phyloP scores from a whole-genome alignment of 2,797 vertebrate species.

The Poeciliopsis infans region DNA sequence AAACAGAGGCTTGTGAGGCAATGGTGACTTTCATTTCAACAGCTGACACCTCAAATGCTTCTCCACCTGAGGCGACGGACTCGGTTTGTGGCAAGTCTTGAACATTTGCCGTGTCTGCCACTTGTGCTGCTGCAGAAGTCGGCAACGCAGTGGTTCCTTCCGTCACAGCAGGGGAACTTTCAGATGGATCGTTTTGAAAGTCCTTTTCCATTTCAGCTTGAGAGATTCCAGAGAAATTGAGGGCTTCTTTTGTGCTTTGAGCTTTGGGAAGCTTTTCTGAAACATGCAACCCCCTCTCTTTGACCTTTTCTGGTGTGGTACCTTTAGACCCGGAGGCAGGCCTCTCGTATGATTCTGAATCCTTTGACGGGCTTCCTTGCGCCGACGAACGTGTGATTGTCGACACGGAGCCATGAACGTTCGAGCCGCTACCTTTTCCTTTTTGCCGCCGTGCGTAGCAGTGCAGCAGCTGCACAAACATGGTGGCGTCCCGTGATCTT shows the following conservation, averaged over 20 bases:
- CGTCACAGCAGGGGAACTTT: conserved; percentile 35
- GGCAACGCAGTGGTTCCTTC: conserved; percentile 24
- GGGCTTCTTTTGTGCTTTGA: conserved; percentile 21
- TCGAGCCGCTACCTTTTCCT: conserved; percentile 56
- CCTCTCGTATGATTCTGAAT: conserved; percentile 31
- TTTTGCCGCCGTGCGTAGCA: conserved; percentile 65
- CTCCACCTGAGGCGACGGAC: background rate
- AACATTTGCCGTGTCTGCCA: background rate
- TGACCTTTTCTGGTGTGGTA: conserved; percentile 11
- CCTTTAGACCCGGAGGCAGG: conserved; percentile 36
- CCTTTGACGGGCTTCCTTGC: conserved; percentile 65
- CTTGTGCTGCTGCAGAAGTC: conserved; percentile 15
- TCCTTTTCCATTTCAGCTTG: conserved; percentile 6
- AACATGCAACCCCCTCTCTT: conserved; percentile 15
- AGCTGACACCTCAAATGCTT: conserved; percentile 46
- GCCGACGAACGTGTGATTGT: conserved; percentile 73
- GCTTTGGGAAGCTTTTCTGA: conserved; percentile 19
- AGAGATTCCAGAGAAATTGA: conserved; percentile 4
- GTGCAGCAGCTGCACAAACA: conserved; percentile 72
- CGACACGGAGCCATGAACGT: conserved; percentile 61
- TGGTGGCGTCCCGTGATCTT: conserved; percentile 51
- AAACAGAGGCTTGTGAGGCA: conserved; percentile 51
- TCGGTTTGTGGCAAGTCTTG: conserved; percentile 6
- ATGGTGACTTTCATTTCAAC: conserved; percentile 71
- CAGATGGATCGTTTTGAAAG: conserved; percentile 2